phyloP scores from a whole-genome alignment of 2,113 vertebrate genomes.

The Xenopus tropicalis region DNA sequence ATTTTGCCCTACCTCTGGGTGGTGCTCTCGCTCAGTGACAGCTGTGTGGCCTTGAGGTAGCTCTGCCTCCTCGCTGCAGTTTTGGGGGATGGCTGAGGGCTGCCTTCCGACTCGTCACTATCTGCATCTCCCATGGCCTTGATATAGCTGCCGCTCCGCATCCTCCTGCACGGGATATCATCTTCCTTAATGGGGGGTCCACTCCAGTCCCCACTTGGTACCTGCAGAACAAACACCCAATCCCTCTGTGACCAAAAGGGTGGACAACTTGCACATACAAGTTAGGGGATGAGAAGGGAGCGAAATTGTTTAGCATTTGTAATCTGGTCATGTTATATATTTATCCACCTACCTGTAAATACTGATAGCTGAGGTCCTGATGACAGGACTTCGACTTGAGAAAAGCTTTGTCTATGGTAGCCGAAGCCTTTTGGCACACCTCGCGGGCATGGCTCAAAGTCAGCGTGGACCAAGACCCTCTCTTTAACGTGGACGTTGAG shows the following conservation, averaged over 20 bases:
- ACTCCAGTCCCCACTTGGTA: conserved; percentile 85
- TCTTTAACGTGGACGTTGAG: conserved; percentile 77
- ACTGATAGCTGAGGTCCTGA: conserved; percentile 90
- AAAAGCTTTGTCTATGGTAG: conserved; percentile 92
- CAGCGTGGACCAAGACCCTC: conserved; percentile 92
- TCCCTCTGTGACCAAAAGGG: background rate
- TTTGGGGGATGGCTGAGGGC: conserved; percentile 95
- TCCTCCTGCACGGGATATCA: conserved; percentile 92
- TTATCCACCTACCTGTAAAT: conserved; percentile 79
- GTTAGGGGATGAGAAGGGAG: no score
- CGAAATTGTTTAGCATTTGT: no score
- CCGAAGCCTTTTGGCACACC: conserved; percentile 88
- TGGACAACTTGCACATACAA: no score
- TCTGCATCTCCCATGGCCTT: conserved; percentile 98
- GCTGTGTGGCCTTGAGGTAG: conserved; percentile 98
- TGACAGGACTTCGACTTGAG: conserved; percentile 97
- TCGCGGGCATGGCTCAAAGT: conserved; percentile 91
- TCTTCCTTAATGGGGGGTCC: conserved; percentile 79
- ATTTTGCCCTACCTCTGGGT: conserved; percentile 79
- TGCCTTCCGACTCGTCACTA: conserved; percentile 92
- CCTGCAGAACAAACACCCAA: conserved; percentile 50
- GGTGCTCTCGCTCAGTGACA: conserved; percentile 93
- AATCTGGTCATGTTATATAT: no score
- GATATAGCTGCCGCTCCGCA: conserved; percentile 98
- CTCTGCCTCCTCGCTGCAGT: conserved; percentile 91